A percentile compares a stretch with the other conserved stretches of the same genome.
Evolutionary conservation across 2,797 vertebrate species (phyloP).

Genomic region (Melanotaenia pygmaea): DNA sequence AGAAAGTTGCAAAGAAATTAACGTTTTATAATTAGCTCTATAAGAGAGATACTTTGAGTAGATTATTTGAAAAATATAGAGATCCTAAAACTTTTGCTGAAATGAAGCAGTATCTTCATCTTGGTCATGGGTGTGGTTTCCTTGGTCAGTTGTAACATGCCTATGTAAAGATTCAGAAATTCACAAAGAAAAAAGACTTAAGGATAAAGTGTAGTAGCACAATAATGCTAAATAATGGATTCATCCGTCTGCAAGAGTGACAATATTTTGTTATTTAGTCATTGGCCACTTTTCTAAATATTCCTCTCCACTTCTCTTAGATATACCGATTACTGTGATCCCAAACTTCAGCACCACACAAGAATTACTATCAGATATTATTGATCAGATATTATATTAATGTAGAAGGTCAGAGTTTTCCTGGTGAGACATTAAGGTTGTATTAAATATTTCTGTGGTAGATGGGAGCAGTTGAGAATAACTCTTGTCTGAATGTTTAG

Average conservation of each 20-base stretch:
- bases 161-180: background rate
- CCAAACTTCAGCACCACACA: too few relatives aligned
- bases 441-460: background rate
- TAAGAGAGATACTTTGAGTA: conserved; percentile 7
- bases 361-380: too few relatives aligned
- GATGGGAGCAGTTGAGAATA: background rate
- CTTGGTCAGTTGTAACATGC: background rate
- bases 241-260: background rate
- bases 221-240: background rate
- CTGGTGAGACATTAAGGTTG: background rate
- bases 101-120: conserved; percentile 22
- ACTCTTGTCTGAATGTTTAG: background rate
- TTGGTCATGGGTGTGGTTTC: background rate
- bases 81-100: conserved; percentile 6
- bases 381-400: background rate
- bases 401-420: background rate
- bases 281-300: background rate
- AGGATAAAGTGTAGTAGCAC: background rate
- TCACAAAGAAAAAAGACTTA: background rate
- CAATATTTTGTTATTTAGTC: background rate
- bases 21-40: conserved; percentile 34
- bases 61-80: conserved; percentile 1
- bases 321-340: background rate
- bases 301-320: background rate
- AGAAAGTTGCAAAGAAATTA: conserved; percentile 35